phyloP scores from a whole-genome alignment of 2,797 vertebrate species.

The Channa striata region DNA sequence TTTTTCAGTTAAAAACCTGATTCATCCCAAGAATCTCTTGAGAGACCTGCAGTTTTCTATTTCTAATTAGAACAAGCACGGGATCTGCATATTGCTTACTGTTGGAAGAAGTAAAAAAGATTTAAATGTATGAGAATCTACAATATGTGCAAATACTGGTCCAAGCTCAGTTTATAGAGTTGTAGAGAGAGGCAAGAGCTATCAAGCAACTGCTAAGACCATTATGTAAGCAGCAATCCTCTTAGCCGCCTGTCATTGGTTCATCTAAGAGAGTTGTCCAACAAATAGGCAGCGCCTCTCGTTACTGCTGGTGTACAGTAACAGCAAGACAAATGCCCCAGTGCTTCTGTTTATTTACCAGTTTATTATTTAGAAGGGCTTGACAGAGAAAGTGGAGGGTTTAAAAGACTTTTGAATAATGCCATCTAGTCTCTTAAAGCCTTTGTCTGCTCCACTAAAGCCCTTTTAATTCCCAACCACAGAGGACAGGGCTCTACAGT shows the following conservation, averaged over 20 bases:
- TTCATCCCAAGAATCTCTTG: too few species aligned
- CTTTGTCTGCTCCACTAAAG: conserved; percentile 53
- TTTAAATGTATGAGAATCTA: background rate
- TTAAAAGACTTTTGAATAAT: conserved; percentile 39
- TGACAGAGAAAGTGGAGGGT: conserved; percentile 47
- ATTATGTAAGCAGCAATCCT: conserved; percentile 67
- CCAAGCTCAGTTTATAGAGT: conserved; percentile 24
- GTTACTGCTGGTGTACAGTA: conserved; percentile 1
- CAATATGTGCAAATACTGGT: conserved; percentile 2
- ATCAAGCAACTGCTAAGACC: conserved; percentile 40
- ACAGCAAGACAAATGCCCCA: background rate
- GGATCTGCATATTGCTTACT: background rate
- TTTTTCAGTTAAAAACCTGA: too few species aligned
- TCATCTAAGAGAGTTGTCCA: conserved; percentile 32
- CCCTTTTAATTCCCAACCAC: conserved; percentile 42
- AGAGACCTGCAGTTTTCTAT: too few species aligned
- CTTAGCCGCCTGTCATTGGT: conserved; percentile 57
- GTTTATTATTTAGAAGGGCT: conserved; percentile 22
- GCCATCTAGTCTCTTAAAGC: conserved; percentile 39
- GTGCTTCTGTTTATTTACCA: conserved; percentile 5
- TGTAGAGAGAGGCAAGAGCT: conserved; percentile 31
- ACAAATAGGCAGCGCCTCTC: conserved; percentile 11
- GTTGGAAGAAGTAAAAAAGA: background rate
- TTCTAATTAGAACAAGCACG: background rate
- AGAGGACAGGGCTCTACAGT: conserved; percentile 46